A percentile compares a stretch with the other conserved stretches of the same genome.
phyloP scores from a whole-genome alignment of 2,797 vertebrate species.

The Todus mexicanus region DNA sequence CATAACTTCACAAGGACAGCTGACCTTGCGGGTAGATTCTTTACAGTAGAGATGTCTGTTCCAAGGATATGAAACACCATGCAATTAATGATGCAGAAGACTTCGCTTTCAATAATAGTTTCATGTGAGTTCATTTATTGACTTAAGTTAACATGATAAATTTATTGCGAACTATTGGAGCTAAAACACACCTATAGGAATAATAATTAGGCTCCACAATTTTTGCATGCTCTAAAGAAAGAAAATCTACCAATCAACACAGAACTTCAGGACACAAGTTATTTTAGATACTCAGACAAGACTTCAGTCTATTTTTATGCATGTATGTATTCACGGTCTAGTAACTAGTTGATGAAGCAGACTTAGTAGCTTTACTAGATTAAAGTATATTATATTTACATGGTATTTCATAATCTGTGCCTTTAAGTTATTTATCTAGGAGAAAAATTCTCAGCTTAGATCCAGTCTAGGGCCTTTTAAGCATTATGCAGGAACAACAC shows the following conservation, averaged over 20 bases:
- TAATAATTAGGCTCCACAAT: not conserved
- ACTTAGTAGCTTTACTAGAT: not conserved
- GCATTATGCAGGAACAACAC: not conserved
- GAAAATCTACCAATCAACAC: not conserved
- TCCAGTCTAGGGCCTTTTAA: not conserved
- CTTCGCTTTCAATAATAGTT: not conserved
- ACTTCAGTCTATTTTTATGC: not conserved
- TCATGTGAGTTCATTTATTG: not conserved
- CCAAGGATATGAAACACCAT: not conserved
- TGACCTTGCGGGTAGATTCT: not conserved
- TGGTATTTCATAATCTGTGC: not conserved
- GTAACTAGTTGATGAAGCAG: not conserved
- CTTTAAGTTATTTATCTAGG: not conserved
- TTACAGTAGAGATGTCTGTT: not conserved
- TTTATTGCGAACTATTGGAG: not conserved
- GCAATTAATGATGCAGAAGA: not conserved
- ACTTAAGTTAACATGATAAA: not conserved
- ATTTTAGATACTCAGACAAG: not conserved
- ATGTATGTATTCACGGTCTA: not conserved
- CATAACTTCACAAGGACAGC: not conserved
- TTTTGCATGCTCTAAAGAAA: not conserved
- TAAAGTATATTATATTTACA: not conserved
- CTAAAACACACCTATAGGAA: not conserved
- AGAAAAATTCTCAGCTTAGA: not conserved
- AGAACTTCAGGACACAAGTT: not conserved